phyloP scores from a whole-genome alignment of 2,113 vertebrate species.

The Eclectus roratus region DNA sequence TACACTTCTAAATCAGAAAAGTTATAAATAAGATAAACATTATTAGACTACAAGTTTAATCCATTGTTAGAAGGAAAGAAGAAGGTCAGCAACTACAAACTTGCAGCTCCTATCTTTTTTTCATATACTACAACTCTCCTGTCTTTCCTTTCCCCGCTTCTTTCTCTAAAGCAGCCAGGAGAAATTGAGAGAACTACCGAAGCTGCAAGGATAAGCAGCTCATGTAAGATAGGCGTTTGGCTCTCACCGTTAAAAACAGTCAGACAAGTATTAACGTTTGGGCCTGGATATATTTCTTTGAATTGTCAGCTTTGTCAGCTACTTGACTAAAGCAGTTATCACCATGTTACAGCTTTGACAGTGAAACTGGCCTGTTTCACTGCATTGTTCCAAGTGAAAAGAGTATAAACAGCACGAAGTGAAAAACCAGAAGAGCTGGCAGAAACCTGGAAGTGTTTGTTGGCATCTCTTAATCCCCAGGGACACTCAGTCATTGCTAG shows the following conservation, averaged over 20 bases:
- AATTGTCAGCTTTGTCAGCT: neutral
- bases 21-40: neutral
- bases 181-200: neutral
- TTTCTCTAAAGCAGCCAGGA: neutral
- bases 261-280: neutral
- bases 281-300: neutral
- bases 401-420: neutral
- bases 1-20: neutral
- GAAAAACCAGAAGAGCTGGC: neutral
- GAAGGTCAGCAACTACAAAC: neutral
- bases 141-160: neutral
- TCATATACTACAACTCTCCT: neutral
- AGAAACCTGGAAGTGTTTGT: slow-evolving; percentile 27
- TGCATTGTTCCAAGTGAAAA: neutral
- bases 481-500: neutral
- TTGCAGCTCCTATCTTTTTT: neutral
- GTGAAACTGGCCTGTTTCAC: neutral
- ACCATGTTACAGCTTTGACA: neutral
- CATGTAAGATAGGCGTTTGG: neutral
- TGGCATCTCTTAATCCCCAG: neutral
- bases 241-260: neutral
- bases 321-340: neutral
- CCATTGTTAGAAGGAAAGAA: neutral
- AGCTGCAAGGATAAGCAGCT: neutral
- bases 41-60: neutral